Evolutionary conservation across 2,797 vertebrate genomes (phyloP), one percentile per base, ranked within the genome.

Genomic region (Sebastes wilsoni): DNA sequence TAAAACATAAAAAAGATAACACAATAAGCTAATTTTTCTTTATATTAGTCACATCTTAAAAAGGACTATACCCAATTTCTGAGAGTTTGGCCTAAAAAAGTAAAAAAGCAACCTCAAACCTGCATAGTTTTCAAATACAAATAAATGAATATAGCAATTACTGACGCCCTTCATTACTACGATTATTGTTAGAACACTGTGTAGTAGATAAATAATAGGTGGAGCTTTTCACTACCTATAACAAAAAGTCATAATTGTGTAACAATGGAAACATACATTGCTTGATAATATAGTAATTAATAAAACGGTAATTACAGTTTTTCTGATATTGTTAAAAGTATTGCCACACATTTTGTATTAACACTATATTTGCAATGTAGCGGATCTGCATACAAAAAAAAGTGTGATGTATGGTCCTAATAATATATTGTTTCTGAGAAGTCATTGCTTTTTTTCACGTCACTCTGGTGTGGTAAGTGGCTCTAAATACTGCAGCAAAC

Each of bases 1-100:
- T 49, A 1, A 16, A 64, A 56, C 2, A 14, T 30, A 3, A 55
- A 36, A 49, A 62, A 54, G 4, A 36, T 34, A n/a, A 56, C 1
- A 23, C 5, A 61, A 22, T 28, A 4, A 8, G 4, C 6, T 32
- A 60, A 36, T 60, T 6, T n/a, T 18, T 56, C 8, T 20, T 9
- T 0, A 62, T 27, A 42, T 61, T 5, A 30, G 20, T 58, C 18
- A 23, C 38, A 54, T 67, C 22, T 32, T 18, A 36, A 61, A 42
- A 14, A 42, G 16, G 2, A 12, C 1, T 12, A 28, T 6, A 25
- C 38, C 3, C 0, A 38, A 38, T 20, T 0, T 16, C 10, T 58
- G 23, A 8, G 8, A 66, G n/a, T 60, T 68, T 60, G 25, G 36
- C n/a, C 6, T n/a, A 7, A 5, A 68, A 5, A 8, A 11, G 11